These are phyloP conservation scores for Hipposideros larvatus DNA, from an alignment of 2,797 vertebrate genomes.

Conservation along the genomic window DNA sequence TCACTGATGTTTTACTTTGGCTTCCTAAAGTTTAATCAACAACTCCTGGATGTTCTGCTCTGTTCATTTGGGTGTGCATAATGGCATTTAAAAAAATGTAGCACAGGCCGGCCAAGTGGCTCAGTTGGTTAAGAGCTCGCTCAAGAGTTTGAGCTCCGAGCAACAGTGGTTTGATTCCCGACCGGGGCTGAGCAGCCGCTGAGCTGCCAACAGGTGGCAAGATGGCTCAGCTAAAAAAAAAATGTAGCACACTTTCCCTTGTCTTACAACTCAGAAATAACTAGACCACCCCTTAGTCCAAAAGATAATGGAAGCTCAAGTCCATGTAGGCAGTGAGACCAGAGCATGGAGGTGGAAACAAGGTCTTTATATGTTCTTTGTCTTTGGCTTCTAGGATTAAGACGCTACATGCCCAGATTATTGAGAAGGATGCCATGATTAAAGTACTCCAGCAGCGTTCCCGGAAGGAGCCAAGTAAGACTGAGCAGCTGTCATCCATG, in stretches of 20 bases:
- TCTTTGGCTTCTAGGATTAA: constrained; percentile 93
- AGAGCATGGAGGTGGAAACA: background rate
- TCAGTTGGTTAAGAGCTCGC: too few species aligned
- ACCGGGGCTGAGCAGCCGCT: too few species aligned
- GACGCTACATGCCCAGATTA: constrained; percentile 98
- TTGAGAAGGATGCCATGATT: constrained; percentile 99
- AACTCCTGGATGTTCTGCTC: background rate
- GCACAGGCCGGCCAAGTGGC: too few species aligned
- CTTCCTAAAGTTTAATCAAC: constrained; percentile 15
- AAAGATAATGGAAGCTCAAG: constrained; percentile 5
- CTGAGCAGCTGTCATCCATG: constrained; percentile 94
- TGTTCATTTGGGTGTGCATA: background rate
- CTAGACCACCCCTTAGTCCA: background rate
- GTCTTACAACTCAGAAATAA: constrained; percentile 26
- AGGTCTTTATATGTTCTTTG: constrained; percentile 28
- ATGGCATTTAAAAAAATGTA: background rate
- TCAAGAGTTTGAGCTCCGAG: too few species aligned
- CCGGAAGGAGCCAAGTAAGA: constrained; percentile 95
- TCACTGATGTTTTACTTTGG: background rate
- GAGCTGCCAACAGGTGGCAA: too few species aligned
- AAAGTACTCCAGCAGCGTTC: constrained; percentile 99
- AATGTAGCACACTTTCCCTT: background rate
- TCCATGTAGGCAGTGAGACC: background rate
- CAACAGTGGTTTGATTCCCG: too few species aligned
- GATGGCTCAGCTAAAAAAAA: background rate